Evolutionary conservation across 2,888 invertebrate genomes (phyloP).

Genomic region (Himalopsyche anomala): DNA sequence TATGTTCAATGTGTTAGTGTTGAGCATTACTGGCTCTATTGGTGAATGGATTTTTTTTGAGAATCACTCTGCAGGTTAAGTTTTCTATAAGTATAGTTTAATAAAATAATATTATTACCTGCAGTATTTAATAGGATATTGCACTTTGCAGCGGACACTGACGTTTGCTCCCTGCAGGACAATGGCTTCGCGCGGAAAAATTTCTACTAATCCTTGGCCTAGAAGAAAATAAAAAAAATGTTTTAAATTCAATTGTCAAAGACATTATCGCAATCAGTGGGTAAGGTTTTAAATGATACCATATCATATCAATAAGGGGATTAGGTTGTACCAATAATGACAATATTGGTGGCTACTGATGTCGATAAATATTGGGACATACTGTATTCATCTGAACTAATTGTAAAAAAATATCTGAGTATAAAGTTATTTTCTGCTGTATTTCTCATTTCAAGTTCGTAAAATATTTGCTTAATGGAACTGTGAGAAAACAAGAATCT

Average conservation of each 20-base stretch:
- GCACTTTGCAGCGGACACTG: constrained; percentile 78
- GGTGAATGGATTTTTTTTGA: no score
- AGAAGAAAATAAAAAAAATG: constrained; percentile 66
- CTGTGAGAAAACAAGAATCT: neutral
- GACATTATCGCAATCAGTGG: no score
- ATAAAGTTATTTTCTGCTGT: neutral
- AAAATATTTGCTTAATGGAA: neutral
- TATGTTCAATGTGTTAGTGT: no score
- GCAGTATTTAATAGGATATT: constrained; percentile 78
- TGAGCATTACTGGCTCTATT: no score
- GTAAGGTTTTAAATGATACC: no score
- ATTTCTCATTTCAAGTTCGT: neutral
- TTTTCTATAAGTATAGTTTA: neutral
- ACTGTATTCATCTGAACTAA: no score
- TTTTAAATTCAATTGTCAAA: neutral
- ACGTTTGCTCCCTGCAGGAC: constrained; percentile 78
- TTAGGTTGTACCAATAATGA: no score
- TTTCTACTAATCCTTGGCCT: constrained; percentile 74
- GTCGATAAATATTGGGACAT: no score
- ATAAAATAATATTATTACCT: constrained; percentile 70
- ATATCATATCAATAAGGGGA: no score
- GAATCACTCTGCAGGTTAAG: no score
- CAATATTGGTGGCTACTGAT: no score
- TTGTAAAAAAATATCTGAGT: no score
- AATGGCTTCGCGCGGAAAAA: constrained; percentile 75